phyloP scores from a whole-genome alignment of 2,113 vertebrate species.

The Electrona antarctica region DNA sequence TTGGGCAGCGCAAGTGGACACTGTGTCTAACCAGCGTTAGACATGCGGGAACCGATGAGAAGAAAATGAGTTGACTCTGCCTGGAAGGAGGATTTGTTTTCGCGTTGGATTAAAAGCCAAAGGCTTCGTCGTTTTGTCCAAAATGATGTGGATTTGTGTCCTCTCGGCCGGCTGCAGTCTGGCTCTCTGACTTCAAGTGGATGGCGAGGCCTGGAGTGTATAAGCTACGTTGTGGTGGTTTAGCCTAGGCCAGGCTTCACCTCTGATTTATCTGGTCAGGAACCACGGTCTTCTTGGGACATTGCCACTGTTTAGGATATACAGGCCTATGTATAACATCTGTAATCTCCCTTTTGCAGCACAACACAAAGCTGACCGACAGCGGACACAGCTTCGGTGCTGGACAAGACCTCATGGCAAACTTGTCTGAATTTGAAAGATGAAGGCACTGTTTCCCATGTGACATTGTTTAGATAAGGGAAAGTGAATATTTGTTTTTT shows the following conservation, averaged over 20 bases:
- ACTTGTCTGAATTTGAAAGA: constrained; percentile 64
- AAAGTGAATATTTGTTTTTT: constrained; percentile 41
- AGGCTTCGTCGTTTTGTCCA: constrained; percentile 45
- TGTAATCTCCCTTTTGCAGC: constrained; percentile 15
- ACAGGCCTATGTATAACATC: constrained; percentile 7
- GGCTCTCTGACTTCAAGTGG: constrained; percentile 58
- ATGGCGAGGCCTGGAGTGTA: constrained; percentile 48
- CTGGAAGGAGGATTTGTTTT: constrained; percentile 50
- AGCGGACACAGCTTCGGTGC: constrained; percentile 51
- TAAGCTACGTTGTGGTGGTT: constrained; percentile 32
- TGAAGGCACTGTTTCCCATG: constrained; percentile 56
- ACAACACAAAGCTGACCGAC: constrained; percentile 36
- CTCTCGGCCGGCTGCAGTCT: constrained; percentile 27
- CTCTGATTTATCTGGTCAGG: constrained; percentile 53
- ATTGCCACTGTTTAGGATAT: constrained; percentile 36
- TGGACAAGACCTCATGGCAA: constrained; percentile 57
- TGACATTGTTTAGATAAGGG: constrained; percentile 57
- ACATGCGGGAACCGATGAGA: constrained; percentile 59
- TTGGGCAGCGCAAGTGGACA: constrained; percentile 13
- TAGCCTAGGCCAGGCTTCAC: constrained; percentile 46
- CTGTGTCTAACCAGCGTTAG: constrained; percentile 5
- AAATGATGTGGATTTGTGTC: constrained; percentile 57
- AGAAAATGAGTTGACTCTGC: constrained; percentile 64
- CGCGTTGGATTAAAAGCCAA: constrained; percentile 43
- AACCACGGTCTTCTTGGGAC: constrained; percentile 34